phyloP scores from a whole-genome alignment of 1,140 invertebrate genomes.

The Chironomus tepperi region DNA sequence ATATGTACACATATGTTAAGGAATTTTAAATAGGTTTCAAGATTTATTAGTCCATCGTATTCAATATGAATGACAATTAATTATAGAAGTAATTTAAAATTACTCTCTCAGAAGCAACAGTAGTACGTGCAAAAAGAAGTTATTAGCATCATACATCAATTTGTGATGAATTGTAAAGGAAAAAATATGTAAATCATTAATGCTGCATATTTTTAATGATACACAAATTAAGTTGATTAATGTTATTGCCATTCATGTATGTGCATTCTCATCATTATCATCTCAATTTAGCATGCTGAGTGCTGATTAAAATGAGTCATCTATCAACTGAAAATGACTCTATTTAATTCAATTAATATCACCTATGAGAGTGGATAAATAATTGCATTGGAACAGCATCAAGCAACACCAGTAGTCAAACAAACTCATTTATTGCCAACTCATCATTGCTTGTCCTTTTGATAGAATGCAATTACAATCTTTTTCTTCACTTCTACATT shows the following conservation, averaged over 20 bases:
- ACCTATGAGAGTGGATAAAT: background rate
- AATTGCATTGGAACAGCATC: background rate
- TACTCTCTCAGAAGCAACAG: background rate
- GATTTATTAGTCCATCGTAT: background rate
- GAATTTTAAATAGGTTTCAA: background rate
- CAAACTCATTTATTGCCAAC: background rate
- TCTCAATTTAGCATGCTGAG: background rate
- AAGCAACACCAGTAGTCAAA: background rate
- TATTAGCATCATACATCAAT: background rate
- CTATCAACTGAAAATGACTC: constrained; percentile 12
- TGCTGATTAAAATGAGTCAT: background rate
- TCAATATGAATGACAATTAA: constrained; percentile 8
- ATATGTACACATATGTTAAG: background rate
- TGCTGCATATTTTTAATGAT: background rate
- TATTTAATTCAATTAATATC: constrained; percentile 15
- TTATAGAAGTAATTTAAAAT: background rate
- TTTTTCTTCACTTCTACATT: background rate
- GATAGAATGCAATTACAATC: background rate
- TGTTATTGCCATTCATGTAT: background rate
- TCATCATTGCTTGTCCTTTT: background rate
- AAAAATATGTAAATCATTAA: background rate
- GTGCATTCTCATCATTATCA: background rate
- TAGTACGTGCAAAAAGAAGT: background rate
- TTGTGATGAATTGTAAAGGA: background rate
- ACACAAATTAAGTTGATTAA: background rate